phyloP scores from a whole-genome alignment of 2,797 vertebrate species.

The Trachops cirrhosus region DNA sequence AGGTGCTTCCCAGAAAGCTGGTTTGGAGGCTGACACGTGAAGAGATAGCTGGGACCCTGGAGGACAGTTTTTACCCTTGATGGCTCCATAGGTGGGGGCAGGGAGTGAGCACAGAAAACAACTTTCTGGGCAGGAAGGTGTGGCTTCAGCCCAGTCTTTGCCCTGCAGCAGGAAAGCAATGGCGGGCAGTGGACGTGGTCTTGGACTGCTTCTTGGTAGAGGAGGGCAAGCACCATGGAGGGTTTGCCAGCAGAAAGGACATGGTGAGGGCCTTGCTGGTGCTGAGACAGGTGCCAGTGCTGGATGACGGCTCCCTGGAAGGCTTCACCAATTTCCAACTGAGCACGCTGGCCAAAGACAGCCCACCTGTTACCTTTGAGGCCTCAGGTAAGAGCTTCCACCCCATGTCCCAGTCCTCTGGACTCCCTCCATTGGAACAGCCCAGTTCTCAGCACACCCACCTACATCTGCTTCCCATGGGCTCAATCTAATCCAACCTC shows the following conservation, averaged over 20 bases:
- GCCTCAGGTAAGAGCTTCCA: conserved; percentile 62
- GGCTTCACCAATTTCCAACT: conserved; percentile 81
- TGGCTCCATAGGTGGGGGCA: not conserved
- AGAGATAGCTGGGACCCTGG: not conserved
- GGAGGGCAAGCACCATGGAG: conserved; percentile 77
- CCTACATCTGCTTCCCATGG: not conserved
- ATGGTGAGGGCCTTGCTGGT: conserved; percentile 79
- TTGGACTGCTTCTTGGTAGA: conserved; percentile 86
- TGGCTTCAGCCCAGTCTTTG: not conserved
- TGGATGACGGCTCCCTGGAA: conserved; percentile 80
- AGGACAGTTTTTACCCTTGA: not conserved
- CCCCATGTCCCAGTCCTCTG: not conserved
- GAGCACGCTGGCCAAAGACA: not conserved
- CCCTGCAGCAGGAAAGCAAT: not conserved
- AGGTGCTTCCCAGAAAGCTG: not conserved
- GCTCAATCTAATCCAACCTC: not conserved
- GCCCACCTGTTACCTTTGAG: conserved; percentile 51
- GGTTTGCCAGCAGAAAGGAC: conserved; percentile 73
- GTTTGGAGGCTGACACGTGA: not conserved
- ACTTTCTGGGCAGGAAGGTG: not conserved
- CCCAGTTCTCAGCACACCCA: not conserved
- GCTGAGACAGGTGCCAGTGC: conserved; percentile 77
- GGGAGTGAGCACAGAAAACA: not conserved
- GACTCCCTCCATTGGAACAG: not conserved
- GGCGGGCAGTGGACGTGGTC: conserved; percentile 82